phyloP scores from a whole-genome alignment of 1,140 invertebrate genomes.

The Drosophila pseudoobscura region DNA sequence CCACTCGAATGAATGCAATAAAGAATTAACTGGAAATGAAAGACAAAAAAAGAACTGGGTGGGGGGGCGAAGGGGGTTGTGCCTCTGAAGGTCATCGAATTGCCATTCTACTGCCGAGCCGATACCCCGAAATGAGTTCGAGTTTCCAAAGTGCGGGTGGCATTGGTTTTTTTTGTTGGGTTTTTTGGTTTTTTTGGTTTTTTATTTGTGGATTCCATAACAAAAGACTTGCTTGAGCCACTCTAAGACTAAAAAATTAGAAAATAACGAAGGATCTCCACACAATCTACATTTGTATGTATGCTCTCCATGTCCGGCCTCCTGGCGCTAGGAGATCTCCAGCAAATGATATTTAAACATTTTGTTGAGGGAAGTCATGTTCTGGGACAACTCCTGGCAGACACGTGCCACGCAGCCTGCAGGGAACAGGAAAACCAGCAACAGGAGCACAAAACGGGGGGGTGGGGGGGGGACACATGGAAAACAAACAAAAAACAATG shows the following conservation, averaged over 20 bases:
- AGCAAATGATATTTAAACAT: conserved; percentile 74
- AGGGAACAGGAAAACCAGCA: background rate
- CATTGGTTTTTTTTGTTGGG: conserved; percentile 35
- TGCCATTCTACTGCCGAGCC: conserved; percentile 26
- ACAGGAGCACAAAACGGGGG: no score
- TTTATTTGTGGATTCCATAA: conserved; percentile 43
- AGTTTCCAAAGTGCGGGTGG: conserved; percentile 18
- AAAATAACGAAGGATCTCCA: conserved; percentile 21
- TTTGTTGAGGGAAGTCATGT: conserved; percentile 72
- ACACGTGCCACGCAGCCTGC: conserved; percentile 67
- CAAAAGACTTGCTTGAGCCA: conserved; percentile 47
- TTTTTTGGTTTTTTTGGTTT: conserved; percentile 43
- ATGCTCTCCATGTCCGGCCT: background rate
- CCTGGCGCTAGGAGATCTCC: conserved; percentile 50
- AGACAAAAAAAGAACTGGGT: conserved; percentile 4
- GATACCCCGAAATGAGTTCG: conserved; percentile 7
- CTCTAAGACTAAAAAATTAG: background rate
- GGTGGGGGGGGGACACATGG: no score
- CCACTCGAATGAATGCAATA: conserved; percentile 21
- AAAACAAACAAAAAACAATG: conserved; percentile 23
- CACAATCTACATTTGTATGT: background rate
- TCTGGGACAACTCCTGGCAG: conserved; percentile 74
- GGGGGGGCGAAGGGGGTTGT: no score
- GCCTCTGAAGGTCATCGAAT: background rate
- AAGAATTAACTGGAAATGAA: conserved; percentile 28